These are phyloP conservation scores for Leuctra nigra DNA, from an alignment of 2,888 invertebrate species.

Conservation along the genomic window DNA sequence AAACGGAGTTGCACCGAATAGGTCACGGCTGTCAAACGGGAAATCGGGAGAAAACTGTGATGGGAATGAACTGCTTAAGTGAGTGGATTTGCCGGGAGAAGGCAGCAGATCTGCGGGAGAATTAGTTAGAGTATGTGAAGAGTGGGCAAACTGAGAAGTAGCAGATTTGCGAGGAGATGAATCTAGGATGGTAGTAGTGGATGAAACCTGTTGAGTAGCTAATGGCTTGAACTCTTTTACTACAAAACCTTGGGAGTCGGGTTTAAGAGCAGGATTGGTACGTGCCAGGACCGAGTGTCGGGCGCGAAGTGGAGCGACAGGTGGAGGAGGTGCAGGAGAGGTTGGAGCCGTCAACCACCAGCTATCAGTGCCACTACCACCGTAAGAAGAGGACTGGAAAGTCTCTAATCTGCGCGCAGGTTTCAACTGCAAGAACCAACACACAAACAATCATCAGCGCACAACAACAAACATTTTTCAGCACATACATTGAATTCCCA, in stretches of 20 bases:
- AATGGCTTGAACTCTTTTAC: too few species aligned
- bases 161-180: too few species aligned
- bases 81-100: slow-evolving; percentile 26
- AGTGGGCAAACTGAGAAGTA: too few species aligned
- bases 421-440: slow-evolving; percentile 44
- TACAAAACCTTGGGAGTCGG: not conserved
- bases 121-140: not conserved
- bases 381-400: slow-evolving; percentile 42
- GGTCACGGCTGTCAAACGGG: slow-evolving; percentile 34
- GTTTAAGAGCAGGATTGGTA: slow-evolving; percentile 38
- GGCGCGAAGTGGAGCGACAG: slow-evolving; percentile 42
- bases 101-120: slow-evolving; percentile 19
- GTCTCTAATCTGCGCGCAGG: slow-evolving; percentile 55
- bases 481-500: too few species aligned
- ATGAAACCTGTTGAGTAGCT: too few species aligned
- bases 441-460: not conserved
- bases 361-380: slow-evolving; percentile 33
- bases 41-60: slow-evolving; percentile 31
- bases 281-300: slow-evolving; percentile 42
- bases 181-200: too few species aligned
- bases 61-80: slow-evolving; percentile 34
- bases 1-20: slow-evolving; percentile 40
- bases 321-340: slow-evolving; percentile 37
- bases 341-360: slow-evolving; percentile 37
- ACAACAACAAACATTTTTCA: not conserved